These are phyloP conservation scores for Anarhynchus alexandrinus DNA, from an alignment of 2,113 vertebrate genomes.

Conservation along the genomic window DNA sequence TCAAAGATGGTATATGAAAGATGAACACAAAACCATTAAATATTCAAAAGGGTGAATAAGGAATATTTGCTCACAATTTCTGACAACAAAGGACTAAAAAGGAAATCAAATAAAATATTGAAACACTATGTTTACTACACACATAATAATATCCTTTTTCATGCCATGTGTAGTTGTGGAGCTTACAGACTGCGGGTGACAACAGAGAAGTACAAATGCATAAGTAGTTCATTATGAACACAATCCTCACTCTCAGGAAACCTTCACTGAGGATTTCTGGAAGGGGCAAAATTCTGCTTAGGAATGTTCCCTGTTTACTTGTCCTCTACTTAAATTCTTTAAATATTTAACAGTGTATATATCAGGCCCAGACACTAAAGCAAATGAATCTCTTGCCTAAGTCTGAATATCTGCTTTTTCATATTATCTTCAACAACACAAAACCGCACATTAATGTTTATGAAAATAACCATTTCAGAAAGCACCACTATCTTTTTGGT, in stretches of 20 bases:
- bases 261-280: background rate
- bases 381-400: background rate
- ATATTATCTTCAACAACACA: background rate
- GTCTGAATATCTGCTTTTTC: background rate
- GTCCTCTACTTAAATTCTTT: background rate
- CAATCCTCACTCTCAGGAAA: background rate
- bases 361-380: background rate
- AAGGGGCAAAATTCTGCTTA: background rate
- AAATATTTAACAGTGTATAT: background rate
- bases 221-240: background rate
- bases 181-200: background rate
- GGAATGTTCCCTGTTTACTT: background rate
- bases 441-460: background rate
- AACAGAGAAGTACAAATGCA: background rate
- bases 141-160: background rate
- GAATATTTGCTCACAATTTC: background rate
- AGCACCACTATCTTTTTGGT: background rate
- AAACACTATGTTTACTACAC: background rate
- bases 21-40: background rate
- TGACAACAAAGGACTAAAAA: background rate
- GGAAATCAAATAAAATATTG: constrained; percentile 17
- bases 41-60: background rate
- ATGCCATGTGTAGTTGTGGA: background rate
- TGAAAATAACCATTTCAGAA: background rate
- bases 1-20: background rate